phyloP scores from a whole-genome alignment of 2,113 vertebrate species.

The Neotoma lepida region DNA sequence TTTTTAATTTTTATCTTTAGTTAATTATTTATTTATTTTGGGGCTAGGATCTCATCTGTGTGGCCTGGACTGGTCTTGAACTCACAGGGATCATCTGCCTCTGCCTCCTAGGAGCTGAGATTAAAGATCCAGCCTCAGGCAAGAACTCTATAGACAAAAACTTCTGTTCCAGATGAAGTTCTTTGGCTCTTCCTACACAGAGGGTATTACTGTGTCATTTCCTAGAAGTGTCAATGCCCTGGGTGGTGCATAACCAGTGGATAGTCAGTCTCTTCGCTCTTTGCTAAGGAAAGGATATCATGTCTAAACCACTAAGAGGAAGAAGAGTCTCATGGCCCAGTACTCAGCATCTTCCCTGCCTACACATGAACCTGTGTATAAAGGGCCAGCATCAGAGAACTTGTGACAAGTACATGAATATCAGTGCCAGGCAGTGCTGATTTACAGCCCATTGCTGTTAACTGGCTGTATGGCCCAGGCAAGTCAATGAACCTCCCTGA shows the following conservation, averaged over 20 bases:
- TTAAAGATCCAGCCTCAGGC: background rate
- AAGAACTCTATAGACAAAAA: background rate
- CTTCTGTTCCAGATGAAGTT: background rate
- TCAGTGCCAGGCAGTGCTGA: background rate
- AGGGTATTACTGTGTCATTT: rapidly evolving
- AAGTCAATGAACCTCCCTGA: background rate
- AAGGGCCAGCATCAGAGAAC: background rate
- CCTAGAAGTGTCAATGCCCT: background rate
- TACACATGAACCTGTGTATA: background rate
- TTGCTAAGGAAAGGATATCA: background rate
- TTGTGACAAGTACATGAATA: background rate
- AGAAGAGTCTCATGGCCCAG: background rate
- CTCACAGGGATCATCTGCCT: background rate
- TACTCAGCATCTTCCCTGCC: background rate
- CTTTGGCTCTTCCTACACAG: background rate
- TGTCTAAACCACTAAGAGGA: constrained; percentile 36
- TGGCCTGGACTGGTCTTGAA: background rate
- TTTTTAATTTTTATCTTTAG: background rate
- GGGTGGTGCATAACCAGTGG: background rate
- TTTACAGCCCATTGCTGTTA: background rate
- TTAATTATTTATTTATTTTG: background rate
- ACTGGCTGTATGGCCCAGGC: background rate
- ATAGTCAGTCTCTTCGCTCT: background rate
- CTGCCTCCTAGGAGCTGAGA: background rate
- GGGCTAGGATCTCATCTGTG: background rate